phyloP scores from a whole-genome alignment of 2,113 vertebrate species.

The Myrmophylax atrothorax region DNA sequence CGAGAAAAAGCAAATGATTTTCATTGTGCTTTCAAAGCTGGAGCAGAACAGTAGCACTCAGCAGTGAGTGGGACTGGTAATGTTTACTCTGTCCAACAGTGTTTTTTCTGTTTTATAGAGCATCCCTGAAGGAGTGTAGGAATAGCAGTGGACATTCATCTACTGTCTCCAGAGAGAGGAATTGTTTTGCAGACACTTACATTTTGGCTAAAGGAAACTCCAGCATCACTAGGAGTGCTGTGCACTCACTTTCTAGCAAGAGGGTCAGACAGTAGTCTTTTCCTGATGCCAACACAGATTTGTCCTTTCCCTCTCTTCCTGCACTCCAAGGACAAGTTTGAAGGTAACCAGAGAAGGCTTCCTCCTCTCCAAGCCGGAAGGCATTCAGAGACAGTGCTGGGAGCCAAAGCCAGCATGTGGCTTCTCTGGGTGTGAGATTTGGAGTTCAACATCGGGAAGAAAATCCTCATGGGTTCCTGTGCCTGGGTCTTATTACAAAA shows the following conservation, averaged over 20 bases:
- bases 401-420: background rate
- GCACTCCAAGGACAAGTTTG: background rate
- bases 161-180: background rate
- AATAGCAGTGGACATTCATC: background rate
- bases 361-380: background rate
- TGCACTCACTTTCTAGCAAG: background rate
- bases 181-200: background rate
- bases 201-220: background rate
- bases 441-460: background rate
- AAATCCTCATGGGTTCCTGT: background rate
- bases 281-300: background rate
- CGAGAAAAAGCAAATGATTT: background rate
- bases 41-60: background rate
- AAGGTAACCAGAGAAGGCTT: slow-evolving; percentile 16
- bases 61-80: background rate
- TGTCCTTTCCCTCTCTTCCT: background rate
- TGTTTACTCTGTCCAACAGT: background rate
- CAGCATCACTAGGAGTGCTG: background rate
- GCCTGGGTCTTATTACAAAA: background rate
- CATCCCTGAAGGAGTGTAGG: background rate
- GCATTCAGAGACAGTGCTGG: background rate
- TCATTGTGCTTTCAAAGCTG: background rate
- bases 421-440: background rate
- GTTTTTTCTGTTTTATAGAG: background rate
- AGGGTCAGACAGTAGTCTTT: background rate